A percentile compares a stretch with the other conserved stretches of the same genome.
Evolutionary conservation across 2,888 invertebrate species (phyloP).

Genomic region (Drosophila aldrichi): DNA sequence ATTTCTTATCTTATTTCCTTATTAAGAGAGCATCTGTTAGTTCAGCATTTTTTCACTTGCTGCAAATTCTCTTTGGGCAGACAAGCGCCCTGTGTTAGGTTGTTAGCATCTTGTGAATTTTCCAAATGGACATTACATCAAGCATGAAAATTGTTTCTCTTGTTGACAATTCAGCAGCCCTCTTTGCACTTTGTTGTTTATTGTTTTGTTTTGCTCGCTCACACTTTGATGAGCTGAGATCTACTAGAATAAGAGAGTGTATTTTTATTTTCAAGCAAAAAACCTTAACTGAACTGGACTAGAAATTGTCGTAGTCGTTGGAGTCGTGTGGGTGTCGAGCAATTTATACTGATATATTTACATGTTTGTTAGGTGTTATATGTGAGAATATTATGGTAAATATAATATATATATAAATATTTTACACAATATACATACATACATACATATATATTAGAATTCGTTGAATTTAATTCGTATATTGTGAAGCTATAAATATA

Average conservation of each 20-base stretch:
- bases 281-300: neutral
- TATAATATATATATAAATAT: neutral
- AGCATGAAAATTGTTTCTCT: slow-evolving; percentile 59
- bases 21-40: slow-evolving; percentile 9
- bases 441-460: neutral
- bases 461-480: neutral
- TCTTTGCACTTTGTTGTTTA: slow-evolving; percentile 47
- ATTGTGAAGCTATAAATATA: neutral
- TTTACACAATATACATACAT: no score
- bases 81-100: slow-evolving; percentile 17
- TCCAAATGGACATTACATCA: slow-evolving; percentile 55
- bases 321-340: neutral
- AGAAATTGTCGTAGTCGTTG: neutral
- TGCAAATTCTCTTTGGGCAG: slow-evolving; percentile 37
- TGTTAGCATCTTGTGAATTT: slow-evolving; percentile 57
- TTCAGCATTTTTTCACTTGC: neutral
- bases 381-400: neutral
- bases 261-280: neutral
- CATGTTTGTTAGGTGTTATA: no score
- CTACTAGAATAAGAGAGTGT: neutral
- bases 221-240: slow-evolving; percentile 23
- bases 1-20: neutral
- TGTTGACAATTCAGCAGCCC: slow-evolving; percentile 47
- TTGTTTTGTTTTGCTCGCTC: slow-evolving; percentile 54
- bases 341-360: no score